Evolutionary conservation across 2,797 vertebrate genomes (phyloP).

Genomic region (Mergus octosetaceus): DNA sequence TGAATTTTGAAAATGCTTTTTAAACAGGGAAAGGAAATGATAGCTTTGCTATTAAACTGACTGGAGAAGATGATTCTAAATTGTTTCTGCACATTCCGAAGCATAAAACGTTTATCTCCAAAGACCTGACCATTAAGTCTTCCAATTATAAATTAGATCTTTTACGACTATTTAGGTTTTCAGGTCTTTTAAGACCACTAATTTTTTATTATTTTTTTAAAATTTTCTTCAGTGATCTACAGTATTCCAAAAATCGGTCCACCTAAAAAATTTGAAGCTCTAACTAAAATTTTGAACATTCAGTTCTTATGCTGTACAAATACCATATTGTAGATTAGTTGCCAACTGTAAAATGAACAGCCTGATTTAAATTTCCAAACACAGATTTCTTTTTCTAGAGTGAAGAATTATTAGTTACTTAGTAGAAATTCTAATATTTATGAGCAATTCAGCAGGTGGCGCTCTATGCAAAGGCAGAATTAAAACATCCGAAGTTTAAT

Average conservation of each 20-base stretch:
- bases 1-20: not conserved
- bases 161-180: not conserved
- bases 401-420: not conserved
- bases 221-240: not conserved
- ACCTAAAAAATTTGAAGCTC: not conserved
- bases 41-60: not conserved
- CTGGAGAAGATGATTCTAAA: not conserved
- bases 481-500: not conserved
- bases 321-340: not conserved
- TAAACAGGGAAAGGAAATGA: not conserved
- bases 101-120: not conserved
- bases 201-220: not conserved
- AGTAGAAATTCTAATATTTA: not conserved
- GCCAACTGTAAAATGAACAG: not conserved
- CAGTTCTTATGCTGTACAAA: not conserved
- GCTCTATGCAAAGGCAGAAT: not conserved
- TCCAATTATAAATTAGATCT: not conserved
- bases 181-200: not conserved
- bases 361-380: not conserved
- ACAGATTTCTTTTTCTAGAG: not conserved
- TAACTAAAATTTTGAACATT: not conserved
- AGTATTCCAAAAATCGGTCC: not conserved
- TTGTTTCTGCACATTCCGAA: not conserved
- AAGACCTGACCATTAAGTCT: not conserved
- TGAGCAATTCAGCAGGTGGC: slow-evolving; percentile 16